Base-by-base conservation (phyloP, 2,888 invertebrate species). In the Lasioglossum lativentre region DNA sequence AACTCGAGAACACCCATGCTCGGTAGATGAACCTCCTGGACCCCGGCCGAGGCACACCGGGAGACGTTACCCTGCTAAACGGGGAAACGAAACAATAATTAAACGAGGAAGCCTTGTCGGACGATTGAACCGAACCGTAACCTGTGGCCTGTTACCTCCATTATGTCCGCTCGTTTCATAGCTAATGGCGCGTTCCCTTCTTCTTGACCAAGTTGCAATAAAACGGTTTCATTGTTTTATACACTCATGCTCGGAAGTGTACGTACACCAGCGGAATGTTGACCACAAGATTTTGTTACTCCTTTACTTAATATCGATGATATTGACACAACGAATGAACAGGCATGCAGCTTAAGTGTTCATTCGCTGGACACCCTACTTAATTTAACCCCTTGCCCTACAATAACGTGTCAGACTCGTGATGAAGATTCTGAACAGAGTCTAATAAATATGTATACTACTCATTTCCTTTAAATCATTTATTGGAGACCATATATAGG, bases 1-100 rank as follows among this genome's bases (percentile, higher is more conserved):
- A 38, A 30, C 38, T 23, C 34, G 72, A 12, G 40, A 42, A 40
- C 16, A 71, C 27, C 38, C 66, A 68, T 19, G 63, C 19, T 56
- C 14, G 27, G 77, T 10, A 42, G 45, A 30, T 63, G 38, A 42
- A 70, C n/a, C 30, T 66, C 19, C 38, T 52, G 10, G 3, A 56
- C 23, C 63, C 63, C 19, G 14, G 0, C 1, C 63, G 8, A n/a
- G 16, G 27, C 1, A 66, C 66, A 66, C 66, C 66, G 14, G 23
- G 40, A 76, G 78, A 86, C 78, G 63, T 75, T 84, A 78, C 45
- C 5, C 14, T 19, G 38, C 23, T 14, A 38, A 59, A 38, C 68
- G 38, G n/a, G 38, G 1, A n/a, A 68, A 14, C 2, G 16, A 68
- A 68, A 68, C 68, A 34, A 68, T 63, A 78, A 86, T 84, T 63